Percentiles rank a stretch among this genome's conserved stretches.
Evolutionary conservation across 2,797 vertebrate genomes (phyloP).

Genomic region (Staurois parvus): DNA sequence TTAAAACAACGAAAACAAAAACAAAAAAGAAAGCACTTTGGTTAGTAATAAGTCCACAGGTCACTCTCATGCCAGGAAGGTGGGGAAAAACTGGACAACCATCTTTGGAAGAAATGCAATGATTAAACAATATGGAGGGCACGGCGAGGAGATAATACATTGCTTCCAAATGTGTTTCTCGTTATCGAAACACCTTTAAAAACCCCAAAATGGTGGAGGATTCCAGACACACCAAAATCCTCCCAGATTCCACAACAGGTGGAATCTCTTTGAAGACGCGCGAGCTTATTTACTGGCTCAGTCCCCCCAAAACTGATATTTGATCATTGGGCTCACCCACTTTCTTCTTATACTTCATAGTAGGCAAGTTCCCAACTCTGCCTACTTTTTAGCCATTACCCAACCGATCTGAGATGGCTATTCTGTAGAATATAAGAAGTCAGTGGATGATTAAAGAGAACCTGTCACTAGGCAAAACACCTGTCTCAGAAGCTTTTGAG

Average conservation of each 20-base stretch:
- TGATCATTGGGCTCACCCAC: too few species aligned
- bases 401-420: too few species aligned
- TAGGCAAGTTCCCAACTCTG: too few species aligned
- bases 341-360: too few species aligned
- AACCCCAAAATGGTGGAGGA: neutral
- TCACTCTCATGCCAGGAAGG: constrained; percentile 33
- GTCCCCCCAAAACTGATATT: too few species aligned
- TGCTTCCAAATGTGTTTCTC: constrained; percentile 60
- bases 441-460: too few species aligned
- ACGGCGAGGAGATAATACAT: constrained; percentile 61
- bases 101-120: constrained; percentile 82
- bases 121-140: constrained; percentile 64
- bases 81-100: constrained; percentile 42
- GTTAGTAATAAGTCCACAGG: neutral
- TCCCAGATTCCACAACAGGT: neutral
- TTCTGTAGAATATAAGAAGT: too few species aligned
- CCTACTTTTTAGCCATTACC: too few species aligned
- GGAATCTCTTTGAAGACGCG: neutral
- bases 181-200: constrained; percentile 29
- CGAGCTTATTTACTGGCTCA: too few species aligned
- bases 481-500: too few species aligned
- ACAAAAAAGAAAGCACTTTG: neutral
- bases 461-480: too few species aligned
- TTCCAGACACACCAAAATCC: neutral
- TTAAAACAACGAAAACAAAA: constrained; percentile 31